Evolutionary conservation across 2,888 invertebrate species (phyloP).

Genomic region (Cataglyphis albicans): DNA sequence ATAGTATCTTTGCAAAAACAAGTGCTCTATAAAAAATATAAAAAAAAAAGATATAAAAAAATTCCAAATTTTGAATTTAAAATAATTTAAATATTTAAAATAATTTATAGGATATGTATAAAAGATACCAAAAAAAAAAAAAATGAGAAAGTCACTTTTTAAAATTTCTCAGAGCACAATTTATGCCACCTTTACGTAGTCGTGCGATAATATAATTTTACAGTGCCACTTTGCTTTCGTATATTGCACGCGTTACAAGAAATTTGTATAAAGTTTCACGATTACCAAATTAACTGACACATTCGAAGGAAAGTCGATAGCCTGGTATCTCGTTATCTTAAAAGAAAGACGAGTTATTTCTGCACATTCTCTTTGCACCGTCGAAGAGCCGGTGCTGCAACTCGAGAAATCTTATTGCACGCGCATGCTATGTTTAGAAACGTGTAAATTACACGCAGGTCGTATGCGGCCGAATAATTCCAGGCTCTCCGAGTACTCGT

Average conservation of each 20-base stretch:
- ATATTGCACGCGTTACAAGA: neutral
- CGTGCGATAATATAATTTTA: neutral
- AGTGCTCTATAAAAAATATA: neutral
- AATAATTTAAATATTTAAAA: neutral
- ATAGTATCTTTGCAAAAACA: neutral
- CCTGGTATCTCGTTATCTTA: neutral
- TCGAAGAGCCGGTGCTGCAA: neutral
- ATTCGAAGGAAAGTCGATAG: conserved; percentile 4
- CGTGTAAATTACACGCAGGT: conserved; percentile 25
- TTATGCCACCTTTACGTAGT: neutral
- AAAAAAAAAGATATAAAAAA: neutral
- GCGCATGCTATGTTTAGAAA: conserved; percentile 19
- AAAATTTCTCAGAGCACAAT: neutral
- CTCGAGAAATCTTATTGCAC: conserved; percentile 16
- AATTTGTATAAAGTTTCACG: neutral
- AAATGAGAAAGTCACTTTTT: neutral
- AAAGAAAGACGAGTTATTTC: neutral
- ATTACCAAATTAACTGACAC: conserved; percentile 15
- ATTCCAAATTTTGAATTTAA: neutral
- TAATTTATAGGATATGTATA: neutral
- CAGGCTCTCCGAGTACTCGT: neutral
- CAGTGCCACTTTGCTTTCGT: neutral
- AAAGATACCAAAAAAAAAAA: neutral
- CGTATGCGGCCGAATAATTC: neutral
- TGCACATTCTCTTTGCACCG: neutral